phyloP scores from a whole-genome alignment of 2,797 vertebrate genomes.

The Syndactyla subalaris region DNA sequence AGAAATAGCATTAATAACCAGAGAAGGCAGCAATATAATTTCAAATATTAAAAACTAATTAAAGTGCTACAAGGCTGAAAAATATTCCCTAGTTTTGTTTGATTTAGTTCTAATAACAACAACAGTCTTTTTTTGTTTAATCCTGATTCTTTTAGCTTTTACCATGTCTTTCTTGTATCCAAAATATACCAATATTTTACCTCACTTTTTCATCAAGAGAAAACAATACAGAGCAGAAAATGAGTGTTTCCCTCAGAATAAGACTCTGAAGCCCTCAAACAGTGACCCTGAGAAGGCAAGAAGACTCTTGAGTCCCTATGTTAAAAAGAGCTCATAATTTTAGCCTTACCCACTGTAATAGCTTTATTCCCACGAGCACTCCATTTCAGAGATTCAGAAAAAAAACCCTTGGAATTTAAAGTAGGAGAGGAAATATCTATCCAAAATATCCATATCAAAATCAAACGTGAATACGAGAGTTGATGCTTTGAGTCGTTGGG shows the following conservation, averaged over 20 bases:
- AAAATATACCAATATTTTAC: not conserved
- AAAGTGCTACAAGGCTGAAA: not conserved
- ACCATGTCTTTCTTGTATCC: not conserved
- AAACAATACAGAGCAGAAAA: not conserved
- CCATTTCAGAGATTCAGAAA: not conserved
- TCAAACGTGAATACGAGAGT: not conserved
- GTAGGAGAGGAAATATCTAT: not conserved
- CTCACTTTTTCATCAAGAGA: not conserved
- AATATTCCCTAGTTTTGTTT: not conserved
- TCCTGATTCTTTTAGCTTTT: not conserved
- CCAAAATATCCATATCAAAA: not conserved
- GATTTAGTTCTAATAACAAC: not conserved
- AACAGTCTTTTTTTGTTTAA: not conserved
- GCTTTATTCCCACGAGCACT: not conserved
- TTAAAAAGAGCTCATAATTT: not conserved
- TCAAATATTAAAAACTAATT: not conserved
- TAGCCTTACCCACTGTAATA: not conserved
- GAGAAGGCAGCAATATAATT: not conserved
- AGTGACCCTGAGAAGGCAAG: not conserved
- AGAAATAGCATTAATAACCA: not conserved
- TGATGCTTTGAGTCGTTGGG: not conserved
- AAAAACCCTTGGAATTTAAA: not conserved
- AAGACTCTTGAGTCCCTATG: not conserved
- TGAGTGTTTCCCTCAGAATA: not conserved
- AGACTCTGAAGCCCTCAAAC: not conserved